These are phyloP conservation scores for Elanoides forficatus DNA, from an alignment of 2,113 vertebrate genomes.

Conservation along the genomic window DNA sequence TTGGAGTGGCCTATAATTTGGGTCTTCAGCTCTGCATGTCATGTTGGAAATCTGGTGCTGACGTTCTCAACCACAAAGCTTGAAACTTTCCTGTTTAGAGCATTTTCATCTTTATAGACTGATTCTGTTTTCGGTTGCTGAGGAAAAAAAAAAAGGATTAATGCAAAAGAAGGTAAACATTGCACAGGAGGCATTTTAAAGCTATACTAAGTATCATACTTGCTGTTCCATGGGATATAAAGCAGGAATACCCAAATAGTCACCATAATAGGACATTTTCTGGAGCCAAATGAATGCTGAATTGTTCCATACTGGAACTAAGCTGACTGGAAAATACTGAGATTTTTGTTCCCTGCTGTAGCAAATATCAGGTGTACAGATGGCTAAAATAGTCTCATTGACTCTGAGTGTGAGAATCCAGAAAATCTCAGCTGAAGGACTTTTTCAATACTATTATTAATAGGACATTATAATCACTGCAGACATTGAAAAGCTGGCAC, in stretches of 20 bases:
- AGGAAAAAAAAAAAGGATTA: neutral
- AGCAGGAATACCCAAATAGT: neutral
- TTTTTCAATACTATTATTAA: neutral
- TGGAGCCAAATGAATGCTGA: neutral
- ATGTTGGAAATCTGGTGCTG: neutral
- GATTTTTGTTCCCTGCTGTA: neutral
- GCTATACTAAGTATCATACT: neutral
- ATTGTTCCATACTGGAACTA: neutral
- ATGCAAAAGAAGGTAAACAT: neutral
- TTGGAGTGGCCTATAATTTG: slow-evolving; percentile 48
- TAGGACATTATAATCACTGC: neutral
- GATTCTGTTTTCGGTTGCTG: neutral
- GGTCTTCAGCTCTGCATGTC: neutral
- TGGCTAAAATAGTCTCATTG: neutral
- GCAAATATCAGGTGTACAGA: neutral
- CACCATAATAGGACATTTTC: neutral
- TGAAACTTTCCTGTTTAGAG: neutral
- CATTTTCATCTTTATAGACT: neutral
- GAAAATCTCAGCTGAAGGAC: neutral
- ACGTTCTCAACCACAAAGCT: neutral
- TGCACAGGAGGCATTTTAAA: neutral
- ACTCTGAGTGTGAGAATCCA: neutral
- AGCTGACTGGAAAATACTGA: neutral
- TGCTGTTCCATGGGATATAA: neutral
- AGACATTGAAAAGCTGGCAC: neutral